Evolutionary conservation across 2,888 invertebrate species (phyloP).

Genomic region (Tyria jacobaeae): DNA sequence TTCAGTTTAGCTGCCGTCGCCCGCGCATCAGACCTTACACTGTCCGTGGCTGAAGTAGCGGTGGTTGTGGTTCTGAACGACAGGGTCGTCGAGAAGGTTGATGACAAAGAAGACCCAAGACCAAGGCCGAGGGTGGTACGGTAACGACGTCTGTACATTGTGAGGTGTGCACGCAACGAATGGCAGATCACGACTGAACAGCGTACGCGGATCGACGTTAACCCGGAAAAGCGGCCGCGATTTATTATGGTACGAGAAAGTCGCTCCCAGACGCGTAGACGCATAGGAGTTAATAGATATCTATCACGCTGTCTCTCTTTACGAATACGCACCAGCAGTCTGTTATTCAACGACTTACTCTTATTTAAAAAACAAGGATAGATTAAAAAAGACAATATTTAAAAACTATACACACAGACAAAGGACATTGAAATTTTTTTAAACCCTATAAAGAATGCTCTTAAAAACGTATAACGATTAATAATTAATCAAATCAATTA

Average conservation of each 20-base stretch:
- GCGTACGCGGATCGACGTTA: slow-evolving; percentile 66
- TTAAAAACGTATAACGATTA: no score
- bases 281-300: slow-evolving; percentile 49
- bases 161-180: slow-evolving; percentile 58
- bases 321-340: slow-evolving; percentile 17
- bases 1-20: slow-evolving; percentile 83
- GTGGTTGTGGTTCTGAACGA: slow-evolving; percentile 75
- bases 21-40: slow-evolving; percentile 78
- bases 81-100: slow-evolving; percentile 73
- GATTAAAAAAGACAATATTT: background rate
- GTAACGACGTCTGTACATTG: slow-evolving; percentile 82
- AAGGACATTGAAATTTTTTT: no score
- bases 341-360: background rate
- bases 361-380: no score
- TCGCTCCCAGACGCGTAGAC: slow-evolving; percentile 65
- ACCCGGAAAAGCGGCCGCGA: slow-evolving; percentile 78
- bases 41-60: slow-evolving; percentile 62
- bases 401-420: no score
- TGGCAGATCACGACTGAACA: slow-evolving; percentile 70
- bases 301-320: slow-evolving; percentile 24
- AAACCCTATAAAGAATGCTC: background rate
- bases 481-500: no score
- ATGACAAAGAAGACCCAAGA: slow-evolving; percentile 78
- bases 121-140: slow-evolving; percentile 81
- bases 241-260: slow-evolving; percentile 76